Percentiles rank a stretch among this genome's conserved stretches.
These are phyloP conservation scores for Drosophila athabasca DNA, from an alignment of 1,140 invertebrate genomes.

Conservation along the genomic window DNA sequence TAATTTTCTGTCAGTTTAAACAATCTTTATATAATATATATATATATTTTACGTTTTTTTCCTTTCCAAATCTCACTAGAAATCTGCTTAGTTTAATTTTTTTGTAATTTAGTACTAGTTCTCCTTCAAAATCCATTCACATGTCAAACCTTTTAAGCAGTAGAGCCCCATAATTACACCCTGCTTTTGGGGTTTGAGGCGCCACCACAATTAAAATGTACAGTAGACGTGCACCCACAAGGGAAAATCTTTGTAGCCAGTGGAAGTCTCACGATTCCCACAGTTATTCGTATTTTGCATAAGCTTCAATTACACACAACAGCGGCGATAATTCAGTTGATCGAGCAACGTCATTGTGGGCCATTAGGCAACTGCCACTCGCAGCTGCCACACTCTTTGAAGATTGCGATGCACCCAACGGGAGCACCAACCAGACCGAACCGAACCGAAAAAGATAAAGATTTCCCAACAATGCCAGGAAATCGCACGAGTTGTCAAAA, in stretches of 20 bases:
- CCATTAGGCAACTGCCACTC: slow-evolving; percentile 52
- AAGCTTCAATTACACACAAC: slow-evolving; percentile 34
- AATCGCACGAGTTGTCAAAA: slow-evolving; percentile 32
- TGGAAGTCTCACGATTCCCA: slow-evolving; percentile 8
- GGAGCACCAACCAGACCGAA: neutral
- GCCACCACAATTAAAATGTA: slow-evolving; percentile 7
- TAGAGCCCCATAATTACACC: neutral
- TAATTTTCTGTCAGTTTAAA: too few species aligned
- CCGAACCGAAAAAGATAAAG: slow-evolving; percentile 1
- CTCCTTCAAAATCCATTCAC: slow-evolving; percentile 1
- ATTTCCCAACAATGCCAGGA: slow-evolving; percentile 64
- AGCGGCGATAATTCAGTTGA: slow-evolving; percentile 28
- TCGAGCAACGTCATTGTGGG: slow-evolving; percentile 50
- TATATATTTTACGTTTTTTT: neutral
- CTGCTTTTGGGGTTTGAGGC: too few species aligned
- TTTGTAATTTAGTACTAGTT: too few species aligned
- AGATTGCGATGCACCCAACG: slow-evolving; percentile 7
- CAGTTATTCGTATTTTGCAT: slow-evolving; percentile 27
- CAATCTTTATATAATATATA: too few species aligned
- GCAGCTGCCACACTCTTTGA: neutral
- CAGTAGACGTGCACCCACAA: slow-evolving; percentile 4
- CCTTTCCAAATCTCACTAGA: neutral
- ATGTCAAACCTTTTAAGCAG: slow-evolving; percentile 31
- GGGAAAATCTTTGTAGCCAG: neutral
- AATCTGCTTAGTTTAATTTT: too few species aligned